Evolutionary conservation across 2,113 vertebrate species (phyloP).

Genomic region (Corythaeola cristata): DNA sequence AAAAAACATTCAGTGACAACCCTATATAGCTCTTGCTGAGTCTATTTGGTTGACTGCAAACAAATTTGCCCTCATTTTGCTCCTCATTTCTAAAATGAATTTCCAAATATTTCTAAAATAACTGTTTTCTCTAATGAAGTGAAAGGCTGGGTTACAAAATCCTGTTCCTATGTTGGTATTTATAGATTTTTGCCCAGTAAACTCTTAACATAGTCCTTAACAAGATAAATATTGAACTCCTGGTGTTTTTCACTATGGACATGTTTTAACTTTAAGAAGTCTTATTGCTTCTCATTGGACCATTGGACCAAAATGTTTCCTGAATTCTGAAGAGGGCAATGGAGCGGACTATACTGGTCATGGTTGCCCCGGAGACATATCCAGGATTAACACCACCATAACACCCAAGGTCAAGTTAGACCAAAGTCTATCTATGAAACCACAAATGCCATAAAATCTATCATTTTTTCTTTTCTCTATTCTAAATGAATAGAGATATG

Average conservation of each 20-base stretch:
- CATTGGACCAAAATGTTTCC: not conserved
- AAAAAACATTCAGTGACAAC: not conserved
- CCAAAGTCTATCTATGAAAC: not conserved
- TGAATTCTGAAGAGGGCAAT: not conserved
- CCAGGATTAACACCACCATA: not conserved
- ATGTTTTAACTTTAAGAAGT: not conserved
- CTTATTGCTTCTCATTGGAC: not conserved
- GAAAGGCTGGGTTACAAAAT: not conserved
- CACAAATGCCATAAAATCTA: not conserved
- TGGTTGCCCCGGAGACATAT: not conserved
- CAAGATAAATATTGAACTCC: not conserved
- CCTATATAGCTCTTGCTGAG: not conserved
- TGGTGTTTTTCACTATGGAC: not conserved
- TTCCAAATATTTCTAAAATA: not conserved
- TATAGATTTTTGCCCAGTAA: not conserved
- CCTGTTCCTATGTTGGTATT: not conserved
- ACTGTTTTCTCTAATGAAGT: not conserved
- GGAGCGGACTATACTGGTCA: not conserved
- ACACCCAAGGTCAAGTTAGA: not conserved
- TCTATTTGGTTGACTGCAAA: not conserved
- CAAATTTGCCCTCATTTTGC: not conserved
- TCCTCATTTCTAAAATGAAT: not conserved
- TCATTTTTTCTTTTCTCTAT: not conserved
- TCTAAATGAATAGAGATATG: not conserved
- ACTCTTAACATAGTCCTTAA: not conserved